Percentiles rank a stretch among this genome's conserved stretches.
Evolutionary conservation across 2,797 vertebrate species (phyloP).

Genomic region (Xenops minutus): DNA sequence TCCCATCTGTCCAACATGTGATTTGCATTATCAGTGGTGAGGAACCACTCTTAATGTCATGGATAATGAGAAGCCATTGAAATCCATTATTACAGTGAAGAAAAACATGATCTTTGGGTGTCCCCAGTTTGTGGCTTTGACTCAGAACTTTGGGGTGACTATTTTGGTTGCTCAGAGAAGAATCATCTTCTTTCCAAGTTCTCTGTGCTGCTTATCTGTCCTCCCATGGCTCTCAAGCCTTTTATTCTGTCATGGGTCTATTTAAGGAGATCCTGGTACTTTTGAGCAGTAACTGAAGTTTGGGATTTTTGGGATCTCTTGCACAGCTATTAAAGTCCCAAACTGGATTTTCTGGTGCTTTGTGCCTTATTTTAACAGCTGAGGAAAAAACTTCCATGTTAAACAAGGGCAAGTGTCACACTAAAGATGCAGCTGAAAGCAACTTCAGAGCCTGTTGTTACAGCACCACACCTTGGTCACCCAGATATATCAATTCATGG

Average conservation of each 20-base stretch:
- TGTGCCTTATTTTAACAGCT: neutral
- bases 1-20: neutral
- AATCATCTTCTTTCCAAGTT: neutral
- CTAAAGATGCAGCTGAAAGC: neutral
- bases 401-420: neutral
- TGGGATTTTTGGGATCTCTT: neutral
- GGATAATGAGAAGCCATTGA: neutral
- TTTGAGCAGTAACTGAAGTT: neutral
- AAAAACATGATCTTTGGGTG: neutral
- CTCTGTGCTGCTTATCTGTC: neutral
- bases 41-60: neutral
- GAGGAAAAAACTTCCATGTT: neutral
- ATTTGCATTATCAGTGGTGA: neutral
- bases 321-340: neutral
- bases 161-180: neutral
- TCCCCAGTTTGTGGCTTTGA: neutral
- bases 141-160: neutral
- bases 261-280: neutral
- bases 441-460: neutral
- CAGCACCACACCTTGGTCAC: neutral
- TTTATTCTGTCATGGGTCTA: neutral
- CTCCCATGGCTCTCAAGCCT: neutral
- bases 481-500: neutral
- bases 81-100: neutral
- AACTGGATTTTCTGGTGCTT: neutral